These are phyloP conservation scores for Zelostemma sp. DNA, from an alignment of 1,140 invertebrate species.

Conservation along the genomic window DNA sequence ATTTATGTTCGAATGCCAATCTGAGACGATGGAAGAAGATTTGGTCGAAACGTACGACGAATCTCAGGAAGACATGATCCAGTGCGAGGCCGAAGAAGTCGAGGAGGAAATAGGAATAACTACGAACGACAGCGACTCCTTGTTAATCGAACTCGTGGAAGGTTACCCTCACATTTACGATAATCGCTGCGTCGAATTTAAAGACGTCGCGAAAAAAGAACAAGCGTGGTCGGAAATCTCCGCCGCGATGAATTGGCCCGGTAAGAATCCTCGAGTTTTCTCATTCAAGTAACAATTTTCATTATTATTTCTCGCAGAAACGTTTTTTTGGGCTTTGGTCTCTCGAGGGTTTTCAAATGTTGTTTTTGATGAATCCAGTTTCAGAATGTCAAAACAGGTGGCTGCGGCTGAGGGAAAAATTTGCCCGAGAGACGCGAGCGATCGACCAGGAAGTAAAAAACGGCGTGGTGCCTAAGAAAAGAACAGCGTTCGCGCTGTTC, in stretches of 20 bases:
- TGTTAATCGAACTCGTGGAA: slow-evolving; percentile 43
- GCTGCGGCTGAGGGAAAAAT: slow-evolving; percentile 39
- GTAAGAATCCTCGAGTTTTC: slow-evolving; percentile 3
- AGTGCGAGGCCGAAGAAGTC: slow-evolving; percentile 13
- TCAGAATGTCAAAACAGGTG: slow-evolving; percentile 40
- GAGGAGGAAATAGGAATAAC: slow-evolving; percentile 27
- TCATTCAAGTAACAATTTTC: too few relatives aligned
- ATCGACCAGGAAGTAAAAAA: slow-evolving; percentile 28
- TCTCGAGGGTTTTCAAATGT: too few relatives aligned
- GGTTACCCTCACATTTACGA: slow-evolving; percentile 43
- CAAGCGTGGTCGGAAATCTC: slow-evolving; percentile 38
- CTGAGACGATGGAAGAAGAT: slow-evolving; percentile 36
- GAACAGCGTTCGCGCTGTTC: slow-evolving; percentile 31
- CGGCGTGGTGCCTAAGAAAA: slow-evolving; percentile 9
- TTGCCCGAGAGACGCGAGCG: slow-evolving; percentile 37
- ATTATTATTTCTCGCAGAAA: too few relatives aligned
- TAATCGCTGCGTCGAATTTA: slow-evolving; percentile 39
- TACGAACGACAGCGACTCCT: slow-evolving; percentile 30
- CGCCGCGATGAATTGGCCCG: slow-evolving; percentile 36
- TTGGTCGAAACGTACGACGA: slow-evolving; percentile 17
- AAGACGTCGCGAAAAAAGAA: slow-evolving; percentile 34
- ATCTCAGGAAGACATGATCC: slow-evolving; percentile 24
- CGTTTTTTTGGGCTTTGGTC: too few relatives aligned
- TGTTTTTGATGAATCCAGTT: slow-evolving; percentile 2
- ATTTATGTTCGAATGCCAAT: too few relatives aligned